These are phyloP conservation scores for Rhinogobius similis DNA, from an alignment of 2,113 vertebrate species.

Conservation along the genomic window DNA sequence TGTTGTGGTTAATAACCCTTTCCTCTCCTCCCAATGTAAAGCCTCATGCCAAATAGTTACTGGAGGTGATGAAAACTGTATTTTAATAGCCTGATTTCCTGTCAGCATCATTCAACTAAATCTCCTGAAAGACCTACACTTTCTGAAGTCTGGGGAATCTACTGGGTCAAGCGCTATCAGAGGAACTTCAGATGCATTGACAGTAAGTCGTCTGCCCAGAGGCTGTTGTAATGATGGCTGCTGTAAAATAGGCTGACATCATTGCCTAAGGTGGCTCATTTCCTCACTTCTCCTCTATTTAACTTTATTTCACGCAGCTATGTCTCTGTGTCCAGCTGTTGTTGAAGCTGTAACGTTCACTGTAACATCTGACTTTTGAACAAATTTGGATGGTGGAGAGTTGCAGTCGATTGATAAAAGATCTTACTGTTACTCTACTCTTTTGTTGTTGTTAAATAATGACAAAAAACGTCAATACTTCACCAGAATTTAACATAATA, in stretches of 20 bases:
- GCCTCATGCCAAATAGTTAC: slow-evolving; percentile 16
- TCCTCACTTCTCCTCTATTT: slow-evolving; percentile 25
- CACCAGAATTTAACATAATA: too few species aligned
- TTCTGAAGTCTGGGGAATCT: slow-evolving; percentile 43
- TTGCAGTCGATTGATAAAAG: neutral
- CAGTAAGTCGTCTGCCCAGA: slow-evolving; percentile 49
- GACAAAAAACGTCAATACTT: neutral
- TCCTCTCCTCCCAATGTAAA: slow-evolving; percentile 24
- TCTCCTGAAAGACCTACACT: slow-evolving; percentile 16
- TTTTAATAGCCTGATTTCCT: neutral
- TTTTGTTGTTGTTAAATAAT: neutral
- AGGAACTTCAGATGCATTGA: slow-evolving; percentile 36
- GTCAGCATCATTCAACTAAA: slow-evolving; percentile 13
- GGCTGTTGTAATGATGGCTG: slow-evolving; percentile 64
- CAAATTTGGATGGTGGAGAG: neutral
- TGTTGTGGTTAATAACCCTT: slow-evolving; percentile 62
- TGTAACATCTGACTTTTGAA: neutral
- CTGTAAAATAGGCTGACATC: slow-evolving; percentile 71
- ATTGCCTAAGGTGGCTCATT: slow-evolving; percentile 51
- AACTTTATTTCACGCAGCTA: slow-evolving; percentile 22
- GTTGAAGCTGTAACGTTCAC: slow-evolving; percentile 25
- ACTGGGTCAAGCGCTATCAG: slow-evolving; percentile 52
- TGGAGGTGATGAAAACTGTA: slow-evolving; percentile 6
- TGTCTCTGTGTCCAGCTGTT: slow-evolving; percentile 30
- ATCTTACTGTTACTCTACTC: neutral